Percentiles rank a stretch among this genome's conserved stretches.
Conservation (phyloP, 2,113 vertebrate species). For the Motacilla tschutschensis region DNA sequence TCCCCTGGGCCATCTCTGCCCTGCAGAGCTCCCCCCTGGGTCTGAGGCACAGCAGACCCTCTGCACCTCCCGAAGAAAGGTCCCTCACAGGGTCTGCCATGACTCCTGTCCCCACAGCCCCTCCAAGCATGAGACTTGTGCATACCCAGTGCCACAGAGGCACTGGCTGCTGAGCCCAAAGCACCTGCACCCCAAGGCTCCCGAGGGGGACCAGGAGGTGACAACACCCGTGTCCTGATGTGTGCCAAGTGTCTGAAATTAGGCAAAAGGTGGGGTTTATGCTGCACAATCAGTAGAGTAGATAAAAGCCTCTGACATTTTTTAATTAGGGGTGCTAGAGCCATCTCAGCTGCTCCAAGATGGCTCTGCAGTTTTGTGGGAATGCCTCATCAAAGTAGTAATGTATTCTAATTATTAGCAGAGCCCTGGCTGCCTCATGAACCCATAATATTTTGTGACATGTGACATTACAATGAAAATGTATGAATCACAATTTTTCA, state of each 20-base stretch:
- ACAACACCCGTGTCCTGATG: fast-evolving
- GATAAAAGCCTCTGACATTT: neutral
- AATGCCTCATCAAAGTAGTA: conserved; percentile 43
- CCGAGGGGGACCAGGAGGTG: neutral
- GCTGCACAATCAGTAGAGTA: neutral
- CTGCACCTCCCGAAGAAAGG: neutral
- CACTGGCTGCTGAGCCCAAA: neutral
- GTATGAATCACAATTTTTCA: conserved; percentile 39
- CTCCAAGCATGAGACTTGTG: fast-evolving
- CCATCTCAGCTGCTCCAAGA: neutral
- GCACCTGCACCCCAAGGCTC: no score
- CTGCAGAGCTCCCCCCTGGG: neutral
- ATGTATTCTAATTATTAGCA: conserved; percentile 49
- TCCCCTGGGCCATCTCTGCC: neutral
- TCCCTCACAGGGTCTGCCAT: neutral
- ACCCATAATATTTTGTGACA: conserved; percentile 19
- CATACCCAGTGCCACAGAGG: neutral
- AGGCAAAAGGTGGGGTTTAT: neutral
- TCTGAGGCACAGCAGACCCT: neutral
- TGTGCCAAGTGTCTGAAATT: neutral
- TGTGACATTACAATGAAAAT: conserved; percentile 35
- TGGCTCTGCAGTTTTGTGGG: neutral
- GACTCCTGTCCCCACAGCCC: no score
- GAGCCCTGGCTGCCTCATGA: conserved; percentile 7
- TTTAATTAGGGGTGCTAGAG: conserved; percentile 20